These are phyloP conservation scores for Miniopterus natalensis DNA, from an alignment of 2,113 vertebrate species.

Conservation along the genomic window DNA sequence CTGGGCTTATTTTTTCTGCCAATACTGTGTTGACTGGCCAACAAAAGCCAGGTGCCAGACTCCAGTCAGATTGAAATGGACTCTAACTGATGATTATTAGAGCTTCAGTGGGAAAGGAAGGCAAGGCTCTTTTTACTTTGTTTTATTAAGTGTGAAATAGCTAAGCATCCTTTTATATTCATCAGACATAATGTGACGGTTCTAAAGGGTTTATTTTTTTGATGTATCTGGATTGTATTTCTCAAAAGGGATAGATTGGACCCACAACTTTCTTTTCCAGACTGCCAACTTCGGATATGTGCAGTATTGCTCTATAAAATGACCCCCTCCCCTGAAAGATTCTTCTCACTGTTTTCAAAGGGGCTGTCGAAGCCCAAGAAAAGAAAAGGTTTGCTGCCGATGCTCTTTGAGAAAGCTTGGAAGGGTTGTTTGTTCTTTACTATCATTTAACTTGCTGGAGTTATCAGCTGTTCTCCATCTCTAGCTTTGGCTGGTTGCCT, in stretches of 20 bases:
- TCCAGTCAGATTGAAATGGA: conserved; percentile 60
- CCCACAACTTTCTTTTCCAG: conserved; percentile 74
- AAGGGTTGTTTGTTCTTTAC: conserved; percentile 46
- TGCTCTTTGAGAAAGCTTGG: conserved; percentile 28
- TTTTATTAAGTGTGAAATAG: conserved; percentile 81
- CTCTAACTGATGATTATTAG: conserved; percentile 65
- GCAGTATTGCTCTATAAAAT: conserved; percentile 65
- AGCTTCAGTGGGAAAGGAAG: conserved; percentile 71
- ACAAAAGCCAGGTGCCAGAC: conserved; percentile 40
- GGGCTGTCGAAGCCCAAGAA: conserved; percentile 29
- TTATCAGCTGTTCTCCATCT: conserved; percentile 49
- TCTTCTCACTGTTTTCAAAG: conserved; percentile 54
- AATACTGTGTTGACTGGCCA: conserved; percentile 62
- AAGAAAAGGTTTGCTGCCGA: conserved; percentile 4
- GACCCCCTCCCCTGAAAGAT: conserved; percentile 62
- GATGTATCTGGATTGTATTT: conserved; percentile 80
- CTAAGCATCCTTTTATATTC: conserved; percentile 81
- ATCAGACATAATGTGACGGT: conserved; percentile 83
- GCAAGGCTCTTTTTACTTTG: conserved; percentile 61
- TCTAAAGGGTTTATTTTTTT: conserved; percentile 79
- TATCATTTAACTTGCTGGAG: conserved; percentile 17
- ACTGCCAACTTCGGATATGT: conserved; percentile 67
- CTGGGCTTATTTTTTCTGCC: conserved; percentile 37
- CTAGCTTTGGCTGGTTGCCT: conserved; percentile 25
- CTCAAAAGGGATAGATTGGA: conserved; percentile 81